Percentiles rank a stretch among this genome's conserved stretches.
Evolutionary conservation across 53 echinoderm and acorn worm species (phyloP).

Genomic region (Apostichopus leukothele): DNA sequence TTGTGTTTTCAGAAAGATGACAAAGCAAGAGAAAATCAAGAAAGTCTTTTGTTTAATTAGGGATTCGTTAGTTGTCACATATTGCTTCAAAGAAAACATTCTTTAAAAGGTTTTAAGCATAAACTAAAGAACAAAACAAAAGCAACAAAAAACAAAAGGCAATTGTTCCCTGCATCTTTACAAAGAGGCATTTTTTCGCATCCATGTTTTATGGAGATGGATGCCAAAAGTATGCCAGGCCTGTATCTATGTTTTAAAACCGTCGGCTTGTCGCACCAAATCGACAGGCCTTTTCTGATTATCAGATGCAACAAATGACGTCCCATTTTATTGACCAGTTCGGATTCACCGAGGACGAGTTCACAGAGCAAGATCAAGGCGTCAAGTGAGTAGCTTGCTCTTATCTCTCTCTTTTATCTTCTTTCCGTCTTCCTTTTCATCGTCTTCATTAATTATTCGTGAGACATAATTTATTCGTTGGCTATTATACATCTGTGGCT

Average conservation of each 20-base stretch:
- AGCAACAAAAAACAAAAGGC: neutral
- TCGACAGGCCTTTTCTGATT: conserved; percentile 99
- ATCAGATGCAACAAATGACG: conserved; percentile 99
- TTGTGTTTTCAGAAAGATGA: too few species aligned
- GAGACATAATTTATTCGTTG: neutral
- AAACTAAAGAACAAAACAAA: too few species aligned
- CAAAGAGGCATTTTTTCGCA: neutral
- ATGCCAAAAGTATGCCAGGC: neutral
- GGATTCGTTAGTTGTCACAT: too few species aligned
- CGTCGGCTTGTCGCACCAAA: conserved; percentile 54
- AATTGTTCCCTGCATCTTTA: neutral
- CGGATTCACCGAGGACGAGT: conserved; percentile 99
- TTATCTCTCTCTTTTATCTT: neutral
- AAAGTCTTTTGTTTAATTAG: too few species aligned
- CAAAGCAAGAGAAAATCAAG: too few species aligned
- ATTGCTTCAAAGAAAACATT: neutral
- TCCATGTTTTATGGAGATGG: neutral
- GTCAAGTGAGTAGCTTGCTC: conserved; percentile 83
- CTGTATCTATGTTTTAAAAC: conserved; percentile 29
- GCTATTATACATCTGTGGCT: conserved; percentile 12
- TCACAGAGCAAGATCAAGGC: conserved; percentile 96
- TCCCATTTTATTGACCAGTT: conserved; percentile 99
- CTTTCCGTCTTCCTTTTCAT: neutral
- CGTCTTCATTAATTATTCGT: too few species aligned
- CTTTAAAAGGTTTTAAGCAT: neutral